Base-by-base conservation (phyloP, 1,140 invertebrate genomes). In the Choristoneura fumiferana region DNA sequence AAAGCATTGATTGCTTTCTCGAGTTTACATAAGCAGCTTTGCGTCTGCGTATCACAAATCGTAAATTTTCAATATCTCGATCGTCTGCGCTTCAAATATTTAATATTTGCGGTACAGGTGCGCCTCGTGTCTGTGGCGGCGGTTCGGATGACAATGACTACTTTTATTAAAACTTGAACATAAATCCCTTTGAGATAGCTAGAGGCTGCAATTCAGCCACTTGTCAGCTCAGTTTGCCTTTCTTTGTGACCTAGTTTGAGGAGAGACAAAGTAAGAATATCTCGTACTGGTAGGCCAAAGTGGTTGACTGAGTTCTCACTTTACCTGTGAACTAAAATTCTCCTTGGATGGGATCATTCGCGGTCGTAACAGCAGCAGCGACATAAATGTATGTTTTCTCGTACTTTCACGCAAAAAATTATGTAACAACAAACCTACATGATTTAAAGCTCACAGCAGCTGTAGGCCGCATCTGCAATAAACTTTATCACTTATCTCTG, bases 71-170 rank as follows among this genome's bases (percentile, higher is more conserved):
- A 53, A 49, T 49, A 49, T 49, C 29, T 22, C 43, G 6, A 29
- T 15, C 15, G 53, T 13, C 43, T 57, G 56, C 54, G 63, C 53
- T 63, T 49, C 59, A 57, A 62, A 64, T 57, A 53, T 63, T 70
- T 64, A 67, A 67, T 70, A 70, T 70, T 43, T 29, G 37, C 6
- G 58, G 29, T 67, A 60, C 66, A 65, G 63, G 63, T 65, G 63
- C 39, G 18, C n/a, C 3, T 15, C 9, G 6, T 15, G 14, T 10
- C 49, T 53, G 22, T 13, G 9, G 8, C 17, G 14, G 36, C 35
- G 38, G 17, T 40, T 18, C 10, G 40, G 36, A 12, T 49, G n/a
- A 4, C 13, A 29, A 2, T 9, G 22, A 18, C 10, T 9, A 8
- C 13, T 35, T 45, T 58, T 40, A 58, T 45, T 45, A 49, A 49